Conservation (phyloP, 37 sponge, comb jelly and placozoan species). For the Chondrilla cf. caribensis region DNA sequence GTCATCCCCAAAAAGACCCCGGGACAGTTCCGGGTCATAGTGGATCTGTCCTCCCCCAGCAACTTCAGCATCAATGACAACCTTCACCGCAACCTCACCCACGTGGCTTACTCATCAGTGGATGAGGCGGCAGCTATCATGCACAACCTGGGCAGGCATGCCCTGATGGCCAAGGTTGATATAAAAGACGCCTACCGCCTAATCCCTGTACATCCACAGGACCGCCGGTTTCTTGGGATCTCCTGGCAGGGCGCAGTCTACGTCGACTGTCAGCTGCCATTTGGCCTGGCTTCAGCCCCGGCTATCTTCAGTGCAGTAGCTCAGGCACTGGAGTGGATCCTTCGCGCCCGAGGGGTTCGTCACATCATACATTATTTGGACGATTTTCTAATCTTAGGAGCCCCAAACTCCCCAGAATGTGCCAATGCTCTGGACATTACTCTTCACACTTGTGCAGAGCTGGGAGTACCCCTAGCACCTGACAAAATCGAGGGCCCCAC, state of each 20-base stretch:
- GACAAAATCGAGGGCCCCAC: constrained; percentile 19
- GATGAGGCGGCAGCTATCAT: background rate
- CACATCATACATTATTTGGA: background rate
- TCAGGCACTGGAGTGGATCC: constrained; percentile 15
- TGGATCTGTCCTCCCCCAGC: background rate
- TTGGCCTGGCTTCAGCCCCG: constrained; percentile 22
- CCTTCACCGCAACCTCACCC: constrained; percentile 8
- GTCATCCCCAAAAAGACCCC: constrained; percentile 35
- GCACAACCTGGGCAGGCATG: background rate
- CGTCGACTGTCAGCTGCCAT: constrained; percentile 13
- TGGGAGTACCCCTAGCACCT: constrained; percentile 10
- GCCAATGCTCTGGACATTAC: background rate
- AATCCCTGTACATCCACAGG: constrained; percentile 1
- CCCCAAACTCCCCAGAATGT: constrained; percentile 2
- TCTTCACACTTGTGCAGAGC: background rate
- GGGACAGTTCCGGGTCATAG: background rate
- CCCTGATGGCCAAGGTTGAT: constrained; percentile 14
- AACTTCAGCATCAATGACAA: background rate
- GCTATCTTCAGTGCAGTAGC: constrained; percentile 13
- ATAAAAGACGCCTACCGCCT: constrained; percentile 6
- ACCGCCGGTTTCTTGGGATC: background rate
- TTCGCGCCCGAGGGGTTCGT: background rate
- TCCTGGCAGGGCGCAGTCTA: constrained; percentile 10
- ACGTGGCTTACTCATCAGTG: background rate
- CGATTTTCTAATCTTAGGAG: constrained; percentile 7